Conservation (phyloP, 1,140 invertebrate species). For the Bombus huntii region DNA sequence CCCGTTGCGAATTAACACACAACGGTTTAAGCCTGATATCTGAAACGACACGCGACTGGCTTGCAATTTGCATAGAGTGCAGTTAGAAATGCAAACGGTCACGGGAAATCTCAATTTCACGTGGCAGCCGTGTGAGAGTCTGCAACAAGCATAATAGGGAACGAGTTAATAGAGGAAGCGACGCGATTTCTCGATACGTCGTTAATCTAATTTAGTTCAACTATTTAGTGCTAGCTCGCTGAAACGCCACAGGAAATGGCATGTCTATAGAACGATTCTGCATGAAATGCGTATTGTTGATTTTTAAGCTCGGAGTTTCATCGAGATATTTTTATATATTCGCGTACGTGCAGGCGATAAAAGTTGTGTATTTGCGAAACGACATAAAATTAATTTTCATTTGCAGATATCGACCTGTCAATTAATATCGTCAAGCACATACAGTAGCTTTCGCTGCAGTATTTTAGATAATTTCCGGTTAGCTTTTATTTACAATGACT, state of each 20-base stretch:
- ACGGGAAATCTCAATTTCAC: conserved; percentile 24
- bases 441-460: neutral
- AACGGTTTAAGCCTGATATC: conserved; percentile 35
- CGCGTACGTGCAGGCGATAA: neutral
- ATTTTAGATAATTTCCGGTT: neutral
- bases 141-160: no score
- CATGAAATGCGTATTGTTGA: no score
- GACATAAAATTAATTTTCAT: neutral
- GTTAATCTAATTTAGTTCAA: neutral
- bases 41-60: conserved; percentile 39
- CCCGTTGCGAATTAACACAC: conserved; percentile 35
- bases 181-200: neutral
- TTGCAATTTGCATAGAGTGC: conserved; percentile 32
- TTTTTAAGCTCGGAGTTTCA: no score
- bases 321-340: no score
- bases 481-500: neutral
- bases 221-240: no score
- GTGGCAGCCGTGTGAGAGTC: neutral
- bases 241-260: no score
- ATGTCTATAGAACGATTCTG: no score
- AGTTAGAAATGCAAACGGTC: conserved; percentile 38
- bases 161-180: neutral
- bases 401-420: neutral
- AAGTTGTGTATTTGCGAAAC: neutral
- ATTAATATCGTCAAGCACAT: neutral